Evolutionary conservation across 1,140 invertebrate species (phyloP).

Genomic region (Tribolium madens): DNA sequence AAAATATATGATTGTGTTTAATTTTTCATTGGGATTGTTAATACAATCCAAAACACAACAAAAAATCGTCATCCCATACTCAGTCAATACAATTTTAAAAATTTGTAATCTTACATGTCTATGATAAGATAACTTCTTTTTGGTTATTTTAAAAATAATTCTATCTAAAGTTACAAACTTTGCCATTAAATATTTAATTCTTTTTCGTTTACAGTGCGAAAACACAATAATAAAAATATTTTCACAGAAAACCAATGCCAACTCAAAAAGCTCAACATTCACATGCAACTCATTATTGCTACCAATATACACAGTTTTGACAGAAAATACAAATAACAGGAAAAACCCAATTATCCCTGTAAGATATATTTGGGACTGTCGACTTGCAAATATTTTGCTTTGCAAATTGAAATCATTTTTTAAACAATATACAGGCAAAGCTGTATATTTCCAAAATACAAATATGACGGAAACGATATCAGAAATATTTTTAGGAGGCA

Average conservation of each 20-base stretch:
- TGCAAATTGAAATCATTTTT: not conserved
- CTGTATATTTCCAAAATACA: slow-evolving; percentile 19
- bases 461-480: not conserved
- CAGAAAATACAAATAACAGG: not conserved
- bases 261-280: not conserved
- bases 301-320: not conserved
- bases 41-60: slow-evolving; percentile 6
- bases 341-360: not conserved
- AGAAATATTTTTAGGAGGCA: too few relatives aligned
- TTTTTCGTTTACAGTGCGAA: not conserved
- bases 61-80: not conserved
- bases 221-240: slow-evolving; percentile 22
- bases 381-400: slow-evolving; percentile 2
- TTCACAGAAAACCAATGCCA: not conserved
- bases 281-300: not conserved
- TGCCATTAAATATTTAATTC: not conserved
- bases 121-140: not conserved
- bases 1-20: slow-evolving; percentile 3
- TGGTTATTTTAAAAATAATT: not conserved
- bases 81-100: not conserved
- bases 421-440: not conserved
- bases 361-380: not conserved
- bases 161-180: not conserved
- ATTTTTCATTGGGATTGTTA: not conserved
- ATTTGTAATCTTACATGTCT: not conserved